Base-by-base conservation (phyloP, 2,888 invertebrate species). In the Brenthis hecate region DNA sequence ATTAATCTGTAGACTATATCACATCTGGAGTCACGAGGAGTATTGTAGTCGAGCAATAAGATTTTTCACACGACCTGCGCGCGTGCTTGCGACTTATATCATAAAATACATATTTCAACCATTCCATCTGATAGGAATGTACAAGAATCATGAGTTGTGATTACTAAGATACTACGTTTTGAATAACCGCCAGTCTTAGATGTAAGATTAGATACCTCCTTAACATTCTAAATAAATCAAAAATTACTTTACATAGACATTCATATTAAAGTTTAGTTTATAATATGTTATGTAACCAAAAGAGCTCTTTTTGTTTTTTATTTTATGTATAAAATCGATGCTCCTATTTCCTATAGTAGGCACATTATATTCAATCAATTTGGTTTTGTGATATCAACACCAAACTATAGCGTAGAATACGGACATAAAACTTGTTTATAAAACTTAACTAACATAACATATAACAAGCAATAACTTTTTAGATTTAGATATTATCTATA, bases 1-100 rank as follows among this genome's bases (percentile, higher is more conserved):
- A 84, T 84, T 89, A 90, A 91, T 91, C 91, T 83, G 81, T 80
- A 84, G 83, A 85, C 82, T 81, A 83, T 81, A 91, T 91, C 91
- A 83, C 80, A 78, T 81, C 80, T 79, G 77, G 76, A 87, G 89
- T 91, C 91, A 91, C 91, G 91, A 90, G 81, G 80, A 75, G 85
- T 81, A 88, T 87, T 90, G 87, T 87, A 82, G 84, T 78, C 79
- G 79, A 78, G 81, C 83, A 85, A 85, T 85, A 85, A 81, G 82
- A 81, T 83, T 85, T 72, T 88, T 88, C 88, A 88, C 88, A 87
- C 88, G 85, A 84, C 79, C 77, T 79, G 80, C 78, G 83, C 83
- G 84, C 85, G 84, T 84, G 84, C 83, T 78, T 68, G 79, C 80
- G 79, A 81, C 80, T 77, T 80, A 85, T 85, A 85, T 84, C 82